A percentile compares a stretch with the other conserved stretches of the same genome.
Evolutionary conservation across 2,797 vertebrate genomes (phyloP).

Genomic region (Brotula barbata): DNA sequence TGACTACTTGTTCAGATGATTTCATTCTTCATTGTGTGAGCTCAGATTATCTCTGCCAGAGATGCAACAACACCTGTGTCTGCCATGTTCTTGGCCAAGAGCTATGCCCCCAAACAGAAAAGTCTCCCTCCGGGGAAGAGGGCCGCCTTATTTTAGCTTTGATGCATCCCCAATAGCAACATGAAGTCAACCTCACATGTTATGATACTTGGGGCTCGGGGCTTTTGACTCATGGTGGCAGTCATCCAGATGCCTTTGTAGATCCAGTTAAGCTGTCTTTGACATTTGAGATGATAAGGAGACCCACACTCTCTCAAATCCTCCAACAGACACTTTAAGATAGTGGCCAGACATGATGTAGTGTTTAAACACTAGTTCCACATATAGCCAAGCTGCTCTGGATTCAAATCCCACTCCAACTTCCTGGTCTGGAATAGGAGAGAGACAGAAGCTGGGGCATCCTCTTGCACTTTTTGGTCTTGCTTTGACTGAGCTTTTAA

Average conservation of each 20-base stretch:
- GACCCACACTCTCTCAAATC: slow-evolving; percentile 43
- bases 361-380: slow-evolving; percentile 47
- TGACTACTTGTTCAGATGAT: no score
- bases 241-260: slow-evolving; percentile 57
- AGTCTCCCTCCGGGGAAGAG: slow-evolving; percentile 30
- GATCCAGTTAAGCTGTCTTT: slow-evolving; percentile 65
- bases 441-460: no score
- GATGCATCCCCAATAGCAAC: slow-evolving; percentile 58
- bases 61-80: slow-evolving; percentile 31
- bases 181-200: slow-evolving; percentile 58
- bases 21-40: slow-evolving; percentile 14
- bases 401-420: slow-evolving; percentile 36
- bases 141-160: slow-evolving; percentile 56
- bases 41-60: slow-evolving; percentile 33
- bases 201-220: slow-evolving; percentile 49
- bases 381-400: slow-evolving; percentile 29
- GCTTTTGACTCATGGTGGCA: slow-evolving; percentile 49
- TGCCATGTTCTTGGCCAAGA: slow-evolving; percentile 46
- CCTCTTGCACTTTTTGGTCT: no score
- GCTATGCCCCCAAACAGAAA: slow-evolving; percentile 42
- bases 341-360: slow-evolving; percentile 61
- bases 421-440: not conserved
- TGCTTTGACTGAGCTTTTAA: no score
- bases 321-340: slow-evolving; percentile 57
- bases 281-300: slow-evolving; percentile 69